These are phyloP conservation scores for Antechinus stuartii DNA, from an alignment of 2,113 vertebrate species.

Conservation along the genomic window DNA sequence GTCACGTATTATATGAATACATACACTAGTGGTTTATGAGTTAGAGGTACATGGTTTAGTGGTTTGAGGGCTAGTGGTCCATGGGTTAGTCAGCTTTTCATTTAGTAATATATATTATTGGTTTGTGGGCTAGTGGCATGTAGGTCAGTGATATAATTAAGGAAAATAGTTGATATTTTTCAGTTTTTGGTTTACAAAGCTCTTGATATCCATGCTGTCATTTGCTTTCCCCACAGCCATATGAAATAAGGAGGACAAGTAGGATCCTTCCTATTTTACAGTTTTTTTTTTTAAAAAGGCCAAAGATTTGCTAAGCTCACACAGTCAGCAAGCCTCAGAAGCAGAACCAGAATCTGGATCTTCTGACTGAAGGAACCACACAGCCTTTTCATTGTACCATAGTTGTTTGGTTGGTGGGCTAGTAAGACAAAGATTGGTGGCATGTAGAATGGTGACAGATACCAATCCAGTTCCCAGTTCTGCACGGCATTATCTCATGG, in stretches of 20 bases:
- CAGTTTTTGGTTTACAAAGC: background rate
- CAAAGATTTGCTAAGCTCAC: background rate
- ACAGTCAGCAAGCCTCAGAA: background rate
- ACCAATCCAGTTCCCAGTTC: background rate
- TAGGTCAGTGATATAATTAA: background rate
- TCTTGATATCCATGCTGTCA: background rate
- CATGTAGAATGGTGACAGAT: background rate
- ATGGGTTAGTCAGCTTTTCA: background rate
- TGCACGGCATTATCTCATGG: background rate
- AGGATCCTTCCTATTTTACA: background rate
- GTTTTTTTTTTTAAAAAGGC: background rate
- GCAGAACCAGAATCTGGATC: background rate
- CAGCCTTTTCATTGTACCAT: background rate
- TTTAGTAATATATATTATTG: background rate
- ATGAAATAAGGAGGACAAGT: background rate
- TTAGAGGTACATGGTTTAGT: background rate
- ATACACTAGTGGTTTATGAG: fast-evolving
- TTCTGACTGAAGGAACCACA: background rate
- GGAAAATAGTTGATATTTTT: background rate
- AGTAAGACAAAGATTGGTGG: background rate
- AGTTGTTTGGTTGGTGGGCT: background rate
- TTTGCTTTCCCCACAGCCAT: background rate
- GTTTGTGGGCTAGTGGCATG: background rate
- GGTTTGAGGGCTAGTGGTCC: background rate
- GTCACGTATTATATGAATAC: background rate